Percentiles rank a stretch among this genome's conserved stretches.
These are phyloP conservation scores for Nyctibius bracteatus DNA, from an alignment of 2,113 vertebrate species.

Conservation along the genomic window DNA sequence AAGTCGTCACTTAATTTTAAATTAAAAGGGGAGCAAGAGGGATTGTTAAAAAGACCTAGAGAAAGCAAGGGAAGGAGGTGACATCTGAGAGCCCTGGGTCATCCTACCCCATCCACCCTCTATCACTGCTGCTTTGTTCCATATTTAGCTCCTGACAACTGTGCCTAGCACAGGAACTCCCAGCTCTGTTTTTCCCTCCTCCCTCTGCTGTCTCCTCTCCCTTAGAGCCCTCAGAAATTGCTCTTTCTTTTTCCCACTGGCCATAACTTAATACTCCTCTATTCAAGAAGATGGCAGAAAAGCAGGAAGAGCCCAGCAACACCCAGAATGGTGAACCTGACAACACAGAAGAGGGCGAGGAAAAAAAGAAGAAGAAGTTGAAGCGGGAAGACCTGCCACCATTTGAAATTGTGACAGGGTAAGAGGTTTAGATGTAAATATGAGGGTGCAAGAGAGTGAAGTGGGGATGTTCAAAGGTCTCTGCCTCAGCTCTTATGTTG, in stretches of 20 bases:
- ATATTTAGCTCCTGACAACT: conserved; percentile 75
- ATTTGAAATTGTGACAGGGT: conserved; percentile 91
- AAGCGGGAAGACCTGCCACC: conserved; percentile 84
- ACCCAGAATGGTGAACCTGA: conserved; percentile 70
- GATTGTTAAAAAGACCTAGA: not conserved
- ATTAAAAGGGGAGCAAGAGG: conserved; percentile 38
- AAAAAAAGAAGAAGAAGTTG: conserved; percentile 63
- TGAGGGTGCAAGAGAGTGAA: not conserved
- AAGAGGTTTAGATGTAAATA: conserved; percentile 8
- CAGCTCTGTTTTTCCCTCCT: conserved; percentile 28
- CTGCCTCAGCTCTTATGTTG: not conserved
- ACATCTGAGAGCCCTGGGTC: conserved; percentile 32
- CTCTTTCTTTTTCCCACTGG: conserved; percentile 1
- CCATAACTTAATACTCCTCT: not conserved
- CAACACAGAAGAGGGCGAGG: conserved; percentile 6
- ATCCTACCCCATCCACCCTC: conserved; percentile 4
- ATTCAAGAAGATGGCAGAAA: conserved; percentile 71
- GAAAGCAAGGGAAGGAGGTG: conserved; percentile 28
- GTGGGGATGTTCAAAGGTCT: not conserved
- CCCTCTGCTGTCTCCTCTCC: not conserved
- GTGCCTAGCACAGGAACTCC: conserved; percentile 41
- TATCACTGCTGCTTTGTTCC: conserved; percentile 40
- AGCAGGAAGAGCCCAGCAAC: conserved; percentile 63
- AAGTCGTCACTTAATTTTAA: conserved; percentile 65
- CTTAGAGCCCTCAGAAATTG: not conserved